Conservation (phyloP, 2,113 vertebrate species). For the Acrocephalus kingi region DNA sequence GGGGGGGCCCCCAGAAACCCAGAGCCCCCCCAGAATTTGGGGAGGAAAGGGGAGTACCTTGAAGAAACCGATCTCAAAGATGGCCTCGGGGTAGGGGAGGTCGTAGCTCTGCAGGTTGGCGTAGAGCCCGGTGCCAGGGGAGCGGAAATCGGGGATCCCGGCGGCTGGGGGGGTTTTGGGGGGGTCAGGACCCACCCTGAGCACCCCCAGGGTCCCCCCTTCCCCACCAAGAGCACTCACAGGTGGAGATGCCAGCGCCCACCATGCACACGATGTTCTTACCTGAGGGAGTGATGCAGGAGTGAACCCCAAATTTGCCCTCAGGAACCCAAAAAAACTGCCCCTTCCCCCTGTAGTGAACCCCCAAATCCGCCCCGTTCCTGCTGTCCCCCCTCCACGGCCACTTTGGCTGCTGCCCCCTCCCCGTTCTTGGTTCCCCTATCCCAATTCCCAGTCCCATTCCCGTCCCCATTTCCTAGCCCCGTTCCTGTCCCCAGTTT, state of each 20-base stretch:
- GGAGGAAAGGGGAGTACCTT: conserved; percentile 71
- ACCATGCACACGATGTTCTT: conserved; percentile 91
- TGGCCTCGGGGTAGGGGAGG: conserved; percentile 91
- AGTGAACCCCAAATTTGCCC: not conserved
- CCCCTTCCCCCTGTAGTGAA: too few relatives aligned
- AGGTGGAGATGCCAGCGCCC: conserved; percentile 89
- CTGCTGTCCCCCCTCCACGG: too few relatives aligned
- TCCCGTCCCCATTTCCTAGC: not conserved
- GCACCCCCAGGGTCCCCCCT: not conserved
- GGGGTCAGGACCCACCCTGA: not conserved
- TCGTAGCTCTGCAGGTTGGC: conserved; percentile 88
- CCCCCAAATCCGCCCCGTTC: not conserved
- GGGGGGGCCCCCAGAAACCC: not conserved
- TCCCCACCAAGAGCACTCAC: conserved; percentile 60
- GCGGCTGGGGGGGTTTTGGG: conserved; percentile 72
- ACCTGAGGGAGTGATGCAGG: conserved; percentile 62
- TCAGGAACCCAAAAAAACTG: too few relatives aligned
- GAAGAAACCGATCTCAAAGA: conserved; percentile 91
- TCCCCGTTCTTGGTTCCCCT: too few relatives aligned
- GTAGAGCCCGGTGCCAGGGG: conserved; percentile 88
- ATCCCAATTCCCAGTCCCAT: not conserved
- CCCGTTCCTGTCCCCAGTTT: too few relatives aligned
- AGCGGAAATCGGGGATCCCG: conserved; percentile 93
- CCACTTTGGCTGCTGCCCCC: too few relatives aligned
- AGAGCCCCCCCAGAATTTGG: rapidly evolving